A percentile compares a stretch with the other conserved stretches of the same genome.
Conservation (phyloP, 2,888 invertebrate genomes). For the Elegia similella region DNA sequence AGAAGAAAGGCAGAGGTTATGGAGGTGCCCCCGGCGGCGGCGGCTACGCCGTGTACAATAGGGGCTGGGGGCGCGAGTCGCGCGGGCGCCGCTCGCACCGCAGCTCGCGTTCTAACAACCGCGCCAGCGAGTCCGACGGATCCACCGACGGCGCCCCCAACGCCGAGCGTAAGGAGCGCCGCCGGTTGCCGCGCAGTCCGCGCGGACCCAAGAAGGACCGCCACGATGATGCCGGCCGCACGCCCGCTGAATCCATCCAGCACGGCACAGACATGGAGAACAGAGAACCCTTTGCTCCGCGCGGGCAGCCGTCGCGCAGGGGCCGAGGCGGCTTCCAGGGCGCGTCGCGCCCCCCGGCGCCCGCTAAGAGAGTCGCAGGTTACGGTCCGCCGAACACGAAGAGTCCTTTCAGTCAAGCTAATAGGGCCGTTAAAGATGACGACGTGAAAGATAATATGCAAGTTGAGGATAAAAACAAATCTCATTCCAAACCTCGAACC, state of each 20-base stretch:
- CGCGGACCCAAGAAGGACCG: slow-evolving; percentile 84
- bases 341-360: slow-evolving; percentile 67
- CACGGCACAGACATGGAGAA: slow-evolving; percentile 60
- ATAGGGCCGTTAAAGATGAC: slow-evolving; percentile 63
- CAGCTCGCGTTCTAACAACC: slow-evolving; percentile 69
- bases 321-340: slow-evolving; percentile 86
- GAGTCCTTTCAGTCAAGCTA: slow-evolving; percentile 85
- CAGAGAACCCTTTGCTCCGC: slow-evolving; percentile 90
- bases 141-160: slow-evolving; percentile 86
- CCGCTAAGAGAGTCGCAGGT: slow-evolving; percentile 85
- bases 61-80: slow-evolving; percentile 75
- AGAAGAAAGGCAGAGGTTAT: slow-evolving; percentile 79
- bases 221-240: slow-evolving; percentile 70
- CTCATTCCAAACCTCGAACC: slow-evolving; percentile 84
- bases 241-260: slow-evolving; percentile 42
- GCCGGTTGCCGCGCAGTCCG: slow-evolving; percentile 76
- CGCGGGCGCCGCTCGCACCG: slow-evolving; percentile 76
- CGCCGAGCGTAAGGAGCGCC: slow-evolving; percentile 76
- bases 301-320: slow-evolving; percentile 93
- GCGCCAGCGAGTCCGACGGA: slow-evolving; percentile 87
- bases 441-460: slow-evolving; percentile 56
- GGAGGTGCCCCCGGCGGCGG: slow-evolving; percentile 61
- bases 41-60: slow-evolving; percentile 68
- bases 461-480: slow-evolving; percentile 84
- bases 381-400: slow-evolving; percentile 92